phyloP scores from a whole-genome alignment of 2,888 invertebrate genomes.

The Conops quadrifasciatus region DNA sequence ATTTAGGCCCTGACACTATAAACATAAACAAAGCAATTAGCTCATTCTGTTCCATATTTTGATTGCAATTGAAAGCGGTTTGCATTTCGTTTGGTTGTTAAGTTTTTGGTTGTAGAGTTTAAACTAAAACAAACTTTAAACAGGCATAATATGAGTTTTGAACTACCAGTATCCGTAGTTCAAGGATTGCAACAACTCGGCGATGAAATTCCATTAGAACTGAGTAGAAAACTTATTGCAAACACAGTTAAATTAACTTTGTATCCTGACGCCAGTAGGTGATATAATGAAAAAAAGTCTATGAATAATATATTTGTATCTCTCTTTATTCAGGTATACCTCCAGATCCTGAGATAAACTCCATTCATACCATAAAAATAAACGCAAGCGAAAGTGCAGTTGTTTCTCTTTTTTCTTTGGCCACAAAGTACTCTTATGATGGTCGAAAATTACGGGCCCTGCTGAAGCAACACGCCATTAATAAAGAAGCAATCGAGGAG shows the following conservation, averaged over 20 bases:
- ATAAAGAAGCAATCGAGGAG: constrained; percentile 54
- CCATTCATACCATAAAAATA: constrained; percentile 58
- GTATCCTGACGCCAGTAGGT: constrained; percentile 62
- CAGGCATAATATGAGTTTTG: constrained; percentile 21
- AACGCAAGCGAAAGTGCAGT: constrained; percentile 64
- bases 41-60: too few relatives aligned
- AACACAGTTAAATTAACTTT: constrained; percentile 61
- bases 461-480: constrained; percentile 53
- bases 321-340: constrained; percentile 58
- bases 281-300: neutral
- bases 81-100: too few relatives aligned
- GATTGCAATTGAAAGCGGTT: too few relatives aligned
- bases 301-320: neutral
- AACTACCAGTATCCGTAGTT: constrained; percentile 56
- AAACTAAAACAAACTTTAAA: too few relatives aligned
- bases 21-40: too few relatives aligned
- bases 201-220: constrained; percentile 51
- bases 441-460: constrained; percentile 52
- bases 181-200: constrained; percentile 60
- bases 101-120: too few relatives aligned
- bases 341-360: constrained; percentile 63
- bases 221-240: constrained; percentile 59
- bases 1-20: too few relatives aligned
- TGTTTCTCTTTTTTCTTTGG: constrained; percentile 56
- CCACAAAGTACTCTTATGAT: constrained; percentile 59